Conservation (phyloP, 2,113 vertebrate species). For the Cryptomyrus ogoouensis region DNA sequence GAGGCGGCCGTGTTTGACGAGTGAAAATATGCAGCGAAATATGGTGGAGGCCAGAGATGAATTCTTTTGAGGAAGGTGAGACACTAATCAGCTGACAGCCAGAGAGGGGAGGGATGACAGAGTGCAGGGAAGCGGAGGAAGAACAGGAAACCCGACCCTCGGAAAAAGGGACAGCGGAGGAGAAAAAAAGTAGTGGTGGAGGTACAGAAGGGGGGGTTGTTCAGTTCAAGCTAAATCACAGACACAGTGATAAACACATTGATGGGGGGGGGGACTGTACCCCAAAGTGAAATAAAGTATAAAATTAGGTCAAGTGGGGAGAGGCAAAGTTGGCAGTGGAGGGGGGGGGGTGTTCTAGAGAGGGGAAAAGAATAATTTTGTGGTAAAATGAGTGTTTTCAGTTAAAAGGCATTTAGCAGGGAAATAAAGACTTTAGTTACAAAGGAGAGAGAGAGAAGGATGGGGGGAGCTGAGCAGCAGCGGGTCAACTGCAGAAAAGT, state of each 20-base stretch:
- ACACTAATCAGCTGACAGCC: not conserved
- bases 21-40: not conserved
- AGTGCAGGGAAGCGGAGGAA: not conserved
- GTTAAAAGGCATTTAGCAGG: constrained; percentile 47
- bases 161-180: not conserved
- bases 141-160: not conserved
- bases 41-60: not conserved
- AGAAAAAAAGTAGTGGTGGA: not conserved
- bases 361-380: constrained; percentile 24
- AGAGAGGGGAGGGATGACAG: not conserved
- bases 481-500: constrained; percentile 40
- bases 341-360: not conserved
- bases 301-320: constrained; percentile 17
- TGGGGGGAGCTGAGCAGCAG: not conserved
- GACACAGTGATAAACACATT: not conserved
- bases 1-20: not conserved
- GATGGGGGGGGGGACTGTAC: not conserved
- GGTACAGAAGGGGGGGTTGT: not conserved
- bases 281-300: not conserved
- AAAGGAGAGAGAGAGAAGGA: constrained; percentile 11
- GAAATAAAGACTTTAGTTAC: constrained; percentile 49
- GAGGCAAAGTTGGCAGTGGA: not conserved
- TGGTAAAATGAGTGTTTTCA: constrained; percentile 38
- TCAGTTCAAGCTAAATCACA: not conserved
- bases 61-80: not conserved